Evolutionary conservation across 1,140 invertebrate genomes (phyloP).

Genomic region (Chironomus tepperi): DNA sequence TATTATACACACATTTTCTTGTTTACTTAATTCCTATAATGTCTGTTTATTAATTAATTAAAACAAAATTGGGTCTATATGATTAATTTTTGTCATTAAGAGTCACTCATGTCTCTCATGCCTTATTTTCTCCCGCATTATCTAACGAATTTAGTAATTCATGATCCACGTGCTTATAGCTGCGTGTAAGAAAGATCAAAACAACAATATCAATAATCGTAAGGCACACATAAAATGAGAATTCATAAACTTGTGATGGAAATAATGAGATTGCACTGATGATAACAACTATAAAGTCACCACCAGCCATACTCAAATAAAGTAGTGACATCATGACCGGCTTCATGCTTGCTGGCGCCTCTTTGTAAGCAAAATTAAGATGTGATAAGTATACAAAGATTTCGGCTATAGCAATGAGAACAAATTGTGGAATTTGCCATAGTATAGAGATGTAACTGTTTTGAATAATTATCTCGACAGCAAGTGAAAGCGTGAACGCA

Average conservation of each 20-base stretch:
- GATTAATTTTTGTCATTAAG: too few relatives aligned
- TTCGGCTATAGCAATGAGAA: slow-evolving; percentile 66
- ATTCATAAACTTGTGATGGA: slow-evolving; percentile 46
- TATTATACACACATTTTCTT: too few relatives aligned
- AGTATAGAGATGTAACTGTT: slow-evolving; percentile 55
- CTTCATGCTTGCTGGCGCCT: slow-evolving; percentile 83
- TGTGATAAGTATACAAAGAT: slow-evolving; percentile 83
- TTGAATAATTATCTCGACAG: slow-evolving; percentile 8
- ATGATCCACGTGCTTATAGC: background rate
- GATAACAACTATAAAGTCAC: slow-evolving; percentile 63
- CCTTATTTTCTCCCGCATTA: too few relatives aligned
- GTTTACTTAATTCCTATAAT: too few relatives aligned
- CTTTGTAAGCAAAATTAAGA: slow-evolving; percentile 76
- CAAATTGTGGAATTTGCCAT: slow-evolving; percentile 73
- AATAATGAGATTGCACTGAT: slow-evolving; percentile 46
- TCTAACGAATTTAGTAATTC: too few relatives aligned
- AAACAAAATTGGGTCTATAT: too few relatives aligned
- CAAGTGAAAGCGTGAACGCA: slow-evolving; percentile 42
- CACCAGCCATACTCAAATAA: slow-evolving; percentile 75
- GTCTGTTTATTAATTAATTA: too few relatives aligned
- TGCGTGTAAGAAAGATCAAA: background rate
- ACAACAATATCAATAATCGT: slow-evolving; percentile 64
- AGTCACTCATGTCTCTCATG: too few relatives aligned
- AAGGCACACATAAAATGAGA: slow-evolving; percentile 71
- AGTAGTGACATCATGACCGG: slow-evolving; percentile 76